phyloP scores from a whole-genome alignment of 2,888 invertebrate genomes.

The Rhodophaea formosa region DNA sequence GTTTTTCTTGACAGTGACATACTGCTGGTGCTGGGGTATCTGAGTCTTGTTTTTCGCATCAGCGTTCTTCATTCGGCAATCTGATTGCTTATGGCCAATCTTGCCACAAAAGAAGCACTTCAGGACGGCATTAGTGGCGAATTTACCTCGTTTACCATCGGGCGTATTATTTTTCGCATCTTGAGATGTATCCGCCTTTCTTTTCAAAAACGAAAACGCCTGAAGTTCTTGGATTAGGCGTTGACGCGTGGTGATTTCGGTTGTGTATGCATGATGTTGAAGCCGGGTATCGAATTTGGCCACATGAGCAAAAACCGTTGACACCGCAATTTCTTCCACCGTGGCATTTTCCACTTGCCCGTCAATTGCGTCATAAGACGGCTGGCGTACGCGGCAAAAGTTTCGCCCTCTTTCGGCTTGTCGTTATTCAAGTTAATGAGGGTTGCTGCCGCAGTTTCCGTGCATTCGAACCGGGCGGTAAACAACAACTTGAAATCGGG shows the following conservation, averaged over 20 bases:
- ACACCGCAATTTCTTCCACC: too few species aligned
- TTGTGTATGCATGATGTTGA: too few species aligned
- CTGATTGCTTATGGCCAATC: constrained; percentile 22
- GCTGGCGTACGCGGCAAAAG: constrained; percentile 21
- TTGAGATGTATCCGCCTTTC: too few species aligned
- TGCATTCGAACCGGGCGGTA: too few species aligned
- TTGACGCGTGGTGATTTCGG: too few species aligned
- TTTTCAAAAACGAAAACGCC: constrained; percentile 13
- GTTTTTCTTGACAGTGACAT: too few species aligned
- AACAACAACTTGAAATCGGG: too few species aligned
- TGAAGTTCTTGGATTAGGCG: neutral
- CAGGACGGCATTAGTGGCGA: constrained; percentile 7
- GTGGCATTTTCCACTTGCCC: neutral
- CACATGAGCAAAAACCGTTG: too few species aligned
- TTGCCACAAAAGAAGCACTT: constrained; percentile 26
- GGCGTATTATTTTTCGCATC: too few species aligned
- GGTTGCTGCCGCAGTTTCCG: constrained; percentile 21
- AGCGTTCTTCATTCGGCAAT: constrained; percentile 17
- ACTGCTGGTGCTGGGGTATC: too few species aligned
- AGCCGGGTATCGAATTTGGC: too few species aligned
- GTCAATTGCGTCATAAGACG: constrained; percentile 23
- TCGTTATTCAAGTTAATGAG: constrained; percentile 21
- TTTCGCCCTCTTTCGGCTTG: constrained; percentile 26
- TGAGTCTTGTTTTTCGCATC: too few species aligned
- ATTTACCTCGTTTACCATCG: neutral